Percentiles rank a stretch among this genome's conserved stretches.
Conservation (phyloP, 2,797 vertebrate genomes). For the Sebastes minor region DNA sequence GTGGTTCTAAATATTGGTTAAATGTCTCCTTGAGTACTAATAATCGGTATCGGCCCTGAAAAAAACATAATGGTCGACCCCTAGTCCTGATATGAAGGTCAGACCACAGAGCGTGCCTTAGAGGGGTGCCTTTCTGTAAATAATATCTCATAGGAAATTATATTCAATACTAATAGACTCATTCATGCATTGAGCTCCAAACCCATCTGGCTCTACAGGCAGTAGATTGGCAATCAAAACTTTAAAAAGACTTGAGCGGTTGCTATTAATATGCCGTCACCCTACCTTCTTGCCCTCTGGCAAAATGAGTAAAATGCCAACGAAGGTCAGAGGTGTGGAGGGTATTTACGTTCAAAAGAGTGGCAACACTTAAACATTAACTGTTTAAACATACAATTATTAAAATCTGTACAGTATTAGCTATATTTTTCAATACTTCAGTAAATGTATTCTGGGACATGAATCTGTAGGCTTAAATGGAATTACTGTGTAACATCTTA, state of each 20-base stretch:
- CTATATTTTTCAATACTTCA: neutral
- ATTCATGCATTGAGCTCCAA: conserved; percentile 33
- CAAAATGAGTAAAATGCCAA: conserved; percentile 32
- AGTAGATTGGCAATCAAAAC: conserved; percentile 53
- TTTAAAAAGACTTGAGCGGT: conserved; percentile 34
- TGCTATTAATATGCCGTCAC: neutral
- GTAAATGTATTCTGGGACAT: neutral
- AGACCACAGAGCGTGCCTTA: neutral
- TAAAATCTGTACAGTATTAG: neutral
- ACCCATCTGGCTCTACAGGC: conserved; percentile 35
- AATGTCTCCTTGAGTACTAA: no score
- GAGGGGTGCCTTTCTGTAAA: conserved; percentile 33
- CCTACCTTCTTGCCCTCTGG: neutral
- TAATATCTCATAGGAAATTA: conserved; percentile 48
- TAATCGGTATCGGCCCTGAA: neutral
- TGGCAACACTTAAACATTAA: neutral
- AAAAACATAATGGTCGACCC: neutral
- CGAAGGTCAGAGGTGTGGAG: neutral
- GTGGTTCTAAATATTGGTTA: neutral
- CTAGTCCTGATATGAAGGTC: conserved; percentile 36
- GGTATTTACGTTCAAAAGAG: neutral
- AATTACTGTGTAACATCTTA: neutral
- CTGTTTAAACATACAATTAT: neutral
- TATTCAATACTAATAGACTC: conserved; percentile 49
- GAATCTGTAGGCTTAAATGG: neutral